Conservation (phyloP, 53 echinoderm and acorn worm species). For the Henricia sp. region DNA sequence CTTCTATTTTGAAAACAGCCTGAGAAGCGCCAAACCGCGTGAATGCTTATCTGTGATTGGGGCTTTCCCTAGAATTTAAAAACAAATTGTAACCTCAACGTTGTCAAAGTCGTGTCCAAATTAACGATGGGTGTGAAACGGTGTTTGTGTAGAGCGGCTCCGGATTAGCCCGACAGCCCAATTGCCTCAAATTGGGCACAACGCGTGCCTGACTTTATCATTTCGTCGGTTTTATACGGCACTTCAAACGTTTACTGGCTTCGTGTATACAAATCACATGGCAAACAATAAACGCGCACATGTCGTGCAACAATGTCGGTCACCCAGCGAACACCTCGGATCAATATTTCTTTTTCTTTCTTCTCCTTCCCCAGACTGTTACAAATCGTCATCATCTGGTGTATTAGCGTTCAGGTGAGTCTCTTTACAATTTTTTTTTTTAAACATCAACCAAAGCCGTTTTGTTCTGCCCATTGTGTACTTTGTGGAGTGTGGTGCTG, state of each 20-base stretch:
- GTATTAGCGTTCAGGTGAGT: conserved; percentile 85
- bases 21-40: too few relatives aligned
- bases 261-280: background rate
- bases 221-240: background rate
- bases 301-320: conserved; percentile 16
- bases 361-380: conserved; percentile 71
- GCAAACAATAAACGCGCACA: background rate
- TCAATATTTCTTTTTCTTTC: conserved; percentile 41
- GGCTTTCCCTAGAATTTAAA: too few relatives aligned
- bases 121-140: background rate
- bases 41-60: background rate
- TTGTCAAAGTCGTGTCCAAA: background rate
- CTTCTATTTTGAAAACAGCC: background rate
- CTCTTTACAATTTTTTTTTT: too few relatives aligned
- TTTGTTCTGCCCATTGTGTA: background rate
- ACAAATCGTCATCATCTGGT: conserved; percentile 80
- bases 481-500: background rate
- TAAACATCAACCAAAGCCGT: too few relatives aligned
- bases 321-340: background rate
- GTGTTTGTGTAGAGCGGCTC: background rate
- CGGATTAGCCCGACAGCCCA: background rate
- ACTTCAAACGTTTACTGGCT: background rate
- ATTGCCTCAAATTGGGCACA: background rate
- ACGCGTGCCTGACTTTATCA: background rate
- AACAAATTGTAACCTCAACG: background rate